phyloP scores from a whole-genome alignment of 2,888 invertebrate species.

The Cacoxenus indagator region DNA sequence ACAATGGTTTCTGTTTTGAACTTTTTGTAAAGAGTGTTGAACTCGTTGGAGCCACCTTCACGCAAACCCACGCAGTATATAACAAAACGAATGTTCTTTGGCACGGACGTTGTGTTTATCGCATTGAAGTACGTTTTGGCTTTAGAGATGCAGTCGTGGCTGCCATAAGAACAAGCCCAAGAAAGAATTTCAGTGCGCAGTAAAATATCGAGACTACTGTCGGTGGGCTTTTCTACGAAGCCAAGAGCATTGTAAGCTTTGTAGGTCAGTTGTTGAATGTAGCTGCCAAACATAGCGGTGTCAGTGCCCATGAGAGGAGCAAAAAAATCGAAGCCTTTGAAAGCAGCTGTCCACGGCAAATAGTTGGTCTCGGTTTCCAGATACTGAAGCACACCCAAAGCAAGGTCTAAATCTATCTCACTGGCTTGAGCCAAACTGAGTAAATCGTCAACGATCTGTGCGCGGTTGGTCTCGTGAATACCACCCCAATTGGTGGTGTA shows the following conservation, averaged over 20 bases:
- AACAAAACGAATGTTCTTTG: conserved; percentile 77
- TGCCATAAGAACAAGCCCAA: conserved; percentile 77
- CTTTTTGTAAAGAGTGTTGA: conserved; percentile 76
- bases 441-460: conserved; percentile 86
- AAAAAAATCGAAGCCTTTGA: conserved; percentile 70
- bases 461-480: conserved; percentile 79
- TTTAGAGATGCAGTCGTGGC: conserved; percentile 74
- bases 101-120: conserved; percentile 62
- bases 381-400: conserved; percentile 79
- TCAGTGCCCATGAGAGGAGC: conserved; percentile 59
- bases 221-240: conserved; percentile 68
- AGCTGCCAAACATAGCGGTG: conserved; percentile 57
- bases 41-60: conserved; percentile 76
- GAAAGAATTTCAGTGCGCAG: conserved; percentile 75
- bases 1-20: conserved; percentile 76
- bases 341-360: conserved; percentile 84
- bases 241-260: conserved; percentile 73
- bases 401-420: conserved; percentile 74
- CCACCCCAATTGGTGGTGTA: conserved; percentile 43
- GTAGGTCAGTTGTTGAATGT: conserved; percentile 71
- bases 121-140: conserved; percentile 69
- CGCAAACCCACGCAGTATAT: conserved; percentile 84
- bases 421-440: conserved; percentile 81
- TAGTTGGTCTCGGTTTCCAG: conserved; percentile 78
- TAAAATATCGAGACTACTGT: conserved; percentile 74